Base-by-base conservation (phyloP, 2,797 vertebrate species). In the Bovichtus diacanthus region DNA sequence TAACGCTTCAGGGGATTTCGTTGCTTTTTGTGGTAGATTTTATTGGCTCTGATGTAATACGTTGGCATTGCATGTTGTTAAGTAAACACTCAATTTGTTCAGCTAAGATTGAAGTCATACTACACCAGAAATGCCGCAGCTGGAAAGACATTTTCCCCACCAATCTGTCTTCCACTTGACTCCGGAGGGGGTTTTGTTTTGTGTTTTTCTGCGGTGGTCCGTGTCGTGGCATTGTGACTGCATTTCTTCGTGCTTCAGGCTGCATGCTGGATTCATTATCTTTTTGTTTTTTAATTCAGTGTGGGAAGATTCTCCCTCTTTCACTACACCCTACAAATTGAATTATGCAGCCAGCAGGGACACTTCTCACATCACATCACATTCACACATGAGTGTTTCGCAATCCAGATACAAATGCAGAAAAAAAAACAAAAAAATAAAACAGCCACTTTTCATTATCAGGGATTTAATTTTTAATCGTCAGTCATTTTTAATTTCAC, bases 21-120 rank as follows among this genome's bases (percentile, higher is more conserved):
- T 56, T 75, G 6, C 67, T 62, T 83, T 62, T 72, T 70, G 36
- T n/a, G n/a, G 21, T 21, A 8, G 27, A 36, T 74, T 81, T 87
- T 75, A 84, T 65, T 82, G 34, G 60, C 69, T 62, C 50, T 84
- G 70, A 79, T 74, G 74, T 66, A 59, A 87, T 38, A 9, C 3
- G 6, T 31, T 84, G 81, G 76, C 76, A 18, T 1, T 3, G 56
- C 69, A 15, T 67, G 1, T n/a, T 36, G 47, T 74, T 70, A 63
- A 81, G 64, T 79, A 77, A 86, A 81, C 74, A 72, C 55, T 76
- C 47, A 56, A 58, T 78, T 81, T 81, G 70, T 75, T 79, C 71
- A 15, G 62, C 65, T 66, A 4, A 73, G 46, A 67, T 70, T 80
- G 11, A 66, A 65, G 56, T 71, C 68, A 44, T 2, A 38, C 38